phyloP scores from a whole-genome alignment of 1,140 invertebrate species.

The Drosophila novamexicana region DNA sequence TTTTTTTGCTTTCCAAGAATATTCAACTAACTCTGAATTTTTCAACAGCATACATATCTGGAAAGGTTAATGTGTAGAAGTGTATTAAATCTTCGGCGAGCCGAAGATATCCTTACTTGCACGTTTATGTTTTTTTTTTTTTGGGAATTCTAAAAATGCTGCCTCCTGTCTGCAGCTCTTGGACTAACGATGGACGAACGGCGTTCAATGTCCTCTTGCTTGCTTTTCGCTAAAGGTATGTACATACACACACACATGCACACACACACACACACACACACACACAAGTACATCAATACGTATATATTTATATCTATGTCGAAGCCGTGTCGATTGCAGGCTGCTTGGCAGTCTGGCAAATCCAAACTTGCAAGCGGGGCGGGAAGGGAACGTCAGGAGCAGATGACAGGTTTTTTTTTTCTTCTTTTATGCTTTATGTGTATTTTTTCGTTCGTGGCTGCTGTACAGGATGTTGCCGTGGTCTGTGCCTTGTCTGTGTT shows the following conservation, averaged over 20 bases:
- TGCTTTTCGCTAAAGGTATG: slow-evolving; percentile 17
- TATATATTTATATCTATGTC: not conserved
- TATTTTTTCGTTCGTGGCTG: slow-evolving; percentile 17
- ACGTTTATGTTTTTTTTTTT: slow-evolving; percentile 32
- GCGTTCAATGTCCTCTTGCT: slow-evolving; percentile 30
- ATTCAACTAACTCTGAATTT: too few species aligned
- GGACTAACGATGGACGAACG: slow-evolving; percentile 2
- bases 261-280: slow-evolving; percentile 7
- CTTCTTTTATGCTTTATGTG: slow-evolving; percentile 27
- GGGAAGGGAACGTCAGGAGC: slow-evolving; percentile 27
- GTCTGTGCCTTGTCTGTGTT: slow-evolving; percentile 52
- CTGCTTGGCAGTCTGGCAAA: slow-evolving; percentile 21
- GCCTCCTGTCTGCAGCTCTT: slow-evolving; percentile 42
- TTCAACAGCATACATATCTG: too few species aligned
- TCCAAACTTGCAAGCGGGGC: slow-evolving; percentile 17
- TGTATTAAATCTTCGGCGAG: too few species aligned
- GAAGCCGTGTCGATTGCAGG: slow-evolving; percentile 51
- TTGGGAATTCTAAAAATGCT: slow-evolving; percentile 77
- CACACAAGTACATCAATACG: not conserved
- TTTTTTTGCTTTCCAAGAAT: too few species aligned
- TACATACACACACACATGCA: not conserved
- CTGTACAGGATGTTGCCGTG: slow-evolving; percentile 64
- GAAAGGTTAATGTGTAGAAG: too few species aligned
- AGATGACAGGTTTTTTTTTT: slow-evolving; percentile 66
- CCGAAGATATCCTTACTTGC: too few species aligned